Evolutionary conservation across 2,797 vertebrate species (phyloP), one percentile per base, ranked within the genome.

Genomic region (Podargus strigoides): DNA sequence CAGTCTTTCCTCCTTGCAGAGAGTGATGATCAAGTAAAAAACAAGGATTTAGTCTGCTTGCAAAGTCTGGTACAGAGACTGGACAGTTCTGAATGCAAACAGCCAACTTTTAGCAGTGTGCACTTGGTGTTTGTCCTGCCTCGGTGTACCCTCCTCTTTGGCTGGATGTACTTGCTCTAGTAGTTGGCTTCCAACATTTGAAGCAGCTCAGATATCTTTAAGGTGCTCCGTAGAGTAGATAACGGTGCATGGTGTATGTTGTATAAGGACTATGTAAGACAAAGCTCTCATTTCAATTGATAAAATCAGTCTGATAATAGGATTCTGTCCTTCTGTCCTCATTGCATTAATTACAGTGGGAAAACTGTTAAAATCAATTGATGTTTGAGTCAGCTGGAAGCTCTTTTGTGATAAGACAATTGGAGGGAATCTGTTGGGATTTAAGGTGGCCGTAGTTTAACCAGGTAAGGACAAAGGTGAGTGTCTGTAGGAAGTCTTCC

Each of bases 321-420:
- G 63, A 64, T 91, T 89, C 60, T 96, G 68, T 74, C 63, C 60
- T 91, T 89, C 60, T 96, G 68, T 74, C 63, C 60, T 85, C 23
- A 52, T 37, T 85, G 89, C 37, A 22, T 28, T 87, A 79, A 79
- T 89, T 91, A n/a, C 52, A 63, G 72, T 7, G 10, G 46, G 79
- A 26, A 55, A 79, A 73, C 55, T 85, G 59, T 49, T 92, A 8
- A 39, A 47, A 89, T 66, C 8, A 2, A 27, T 21, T 59, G 28
- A 32, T 47, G 12, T 15, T 6, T 3, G 26, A 47, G 41, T 72
- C 59, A 87, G 44, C 63, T 79, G 36, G 49, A 89, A 22, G 52
- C 44, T 82, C 44, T 82, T 80, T 77, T 84, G 26, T 75, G 70
- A 4, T 81, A 58, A 59, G 58, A 26, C 20, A 66, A 3, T 47